Base-by-base conservation (phyloP, 2,888 invertebrate genomes). In the Ornithoptera alexandrae region DNA sequence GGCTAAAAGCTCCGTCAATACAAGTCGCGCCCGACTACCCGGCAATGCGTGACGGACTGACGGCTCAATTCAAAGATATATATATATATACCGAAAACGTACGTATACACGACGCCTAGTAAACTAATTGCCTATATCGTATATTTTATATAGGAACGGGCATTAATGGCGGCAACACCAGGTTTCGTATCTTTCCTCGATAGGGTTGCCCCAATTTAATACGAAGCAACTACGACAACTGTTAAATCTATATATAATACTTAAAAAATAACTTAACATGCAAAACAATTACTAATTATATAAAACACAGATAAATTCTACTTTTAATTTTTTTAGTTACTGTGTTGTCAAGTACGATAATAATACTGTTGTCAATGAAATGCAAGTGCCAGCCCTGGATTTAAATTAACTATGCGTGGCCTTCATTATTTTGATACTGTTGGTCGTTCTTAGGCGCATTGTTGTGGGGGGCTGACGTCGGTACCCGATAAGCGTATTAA, bases 81-180 rank as follows among this genome's bases (percentile, higher is more conserved):
- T 30, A 30, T 30, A 30, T 30, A 30, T 30, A 3, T 57, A 50
- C 15, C 4, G 60, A 42, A 67, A 70, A 70, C 67, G 64, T 67
- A 70, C 67, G 64, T 67, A 67, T 70, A 64, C 67, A 70, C 70
- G 70, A 63, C 59, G 66, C 70, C 67, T 60, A 64, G 61, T 70
- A 67, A 70, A 67, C 71, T 71, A 71, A 71, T 71, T 71, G 69
- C 71, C 65, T 69, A 71, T 67, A 67, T 69, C 69, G 68, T 62
- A 39, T 39, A 66, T 66, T 67, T 70, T 58, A 66, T 63, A 66
- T 50, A 66, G 57, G 36, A 64, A 60, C 36, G 60, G 46, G 39
- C 67, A 67, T 59, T 63, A 59, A 66, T 59, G 17, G 50, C 65
- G 59, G 64, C 56, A 70, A 39, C 64, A 39, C n/a, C 17, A n/a